phyloP scores from a whole-genome alignment of 2,113 vertebrate genomes.

The Centropus unirufus region DNA sequence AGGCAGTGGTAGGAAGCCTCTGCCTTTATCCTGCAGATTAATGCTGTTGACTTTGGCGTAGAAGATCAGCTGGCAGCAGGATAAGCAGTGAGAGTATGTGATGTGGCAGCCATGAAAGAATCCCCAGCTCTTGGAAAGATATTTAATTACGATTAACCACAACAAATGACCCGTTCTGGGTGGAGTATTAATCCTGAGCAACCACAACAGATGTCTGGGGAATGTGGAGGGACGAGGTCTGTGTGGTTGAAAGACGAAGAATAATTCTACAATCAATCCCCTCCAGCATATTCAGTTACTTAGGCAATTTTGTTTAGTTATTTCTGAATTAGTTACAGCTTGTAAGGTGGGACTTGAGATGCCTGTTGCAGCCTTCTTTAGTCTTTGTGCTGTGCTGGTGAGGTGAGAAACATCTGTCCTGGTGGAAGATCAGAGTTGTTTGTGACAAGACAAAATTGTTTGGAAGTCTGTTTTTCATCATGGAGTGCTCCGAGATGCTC shows the following conservation, averaged over 20 bases:
- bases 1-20: neutral
- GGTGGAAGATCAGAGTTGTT: neutral
- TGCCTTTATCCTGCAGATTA: neutral
- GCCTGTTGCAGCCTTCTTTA: neutral
- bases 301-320: neutral
- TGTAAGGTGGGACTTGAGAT: neutral
- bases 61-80: neutral
- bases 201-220: constrained; percentile 41
- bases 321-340: constrained; percentile 8
- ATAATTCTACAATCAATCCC: neutral
- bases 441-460: neutral
- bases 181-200: constrained; percentile 19
- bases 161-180: constrained; percentile 44
- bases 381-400: fast-evolving
- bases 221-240: constrained; percentile 21
- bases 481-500: neutral
- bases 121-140: constrained; percentile 46
- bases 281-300: neutral
- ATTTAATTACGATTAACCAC: constrained; percentile 51
- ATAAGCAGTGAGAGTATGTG: constrained; percentile 27
- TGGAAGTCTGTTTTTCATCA: neutral
- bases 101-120: constrained; percentile 21
- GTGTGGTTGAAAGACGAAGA: neutral
- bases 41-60: neutral
- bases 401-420: neutral